Base-by-base conservation (phyloP, 2,888 invertebrate genomes). In the Eremobia ochroleuca region DNA sequence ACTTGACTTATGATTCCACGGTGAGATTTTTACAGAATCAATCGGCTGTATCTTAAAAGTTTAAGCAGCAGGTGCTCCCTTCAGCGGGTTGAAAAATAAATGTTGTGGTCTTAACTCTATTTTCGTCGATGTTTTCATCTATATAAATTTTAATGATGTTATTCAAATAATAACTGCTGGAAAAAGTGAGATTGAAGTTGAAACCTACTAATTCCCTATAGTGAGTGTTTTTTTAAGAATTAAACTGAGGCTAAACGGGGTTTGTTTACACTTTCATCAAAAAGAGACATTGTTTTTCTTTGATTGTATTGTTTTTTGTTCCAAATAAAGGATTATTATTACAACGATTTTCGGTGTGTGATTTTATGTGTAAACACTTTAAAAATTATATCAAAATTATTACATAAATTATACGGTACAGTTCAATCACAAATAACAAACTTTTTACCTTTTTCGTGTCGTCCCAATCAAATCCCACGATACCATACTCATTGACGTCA, bases 401-500 rank as follows among this genome's bases (percentile, higher is more conserved):
- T 15, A 49, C 46, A 21, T 28, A n/a, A 65, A 9, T 28, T 49
- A 49, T 18, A 25, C 15, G 28, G n/a, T 71, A 46, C n/a, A 59
- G 15, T 68, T 62, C 9, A 37, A 59, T 62, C 66, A 9, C 34
- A 58, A 62, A 62, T 75, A 4, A 31, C 21, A 11, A 62, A 15
- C 11, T 18, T 43, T 11, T 18, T 31, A 28, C 4, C 25, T 84
- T 73, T 70, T 65, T 76, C 3, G n/a, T 43, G 52, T n/a, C 34
- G 28, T 46, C 40, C 25, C 13, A 66, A 72, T 62, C 15, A 40
- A n/a, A 72, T 49, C 49, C 18, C 25, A 49, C 21, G 80, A 70
- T 71, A 76, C 52, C 46, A 31, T 34, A 21, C 9, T 13, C 64
- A 73, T 83, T 83, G 83, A 83, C 83, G 85, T 83, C 83, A 83